phyloP scores from a whole-genome alignment of 2,888 invertebrate species.

The Iselma pallidipennis region DNA sequence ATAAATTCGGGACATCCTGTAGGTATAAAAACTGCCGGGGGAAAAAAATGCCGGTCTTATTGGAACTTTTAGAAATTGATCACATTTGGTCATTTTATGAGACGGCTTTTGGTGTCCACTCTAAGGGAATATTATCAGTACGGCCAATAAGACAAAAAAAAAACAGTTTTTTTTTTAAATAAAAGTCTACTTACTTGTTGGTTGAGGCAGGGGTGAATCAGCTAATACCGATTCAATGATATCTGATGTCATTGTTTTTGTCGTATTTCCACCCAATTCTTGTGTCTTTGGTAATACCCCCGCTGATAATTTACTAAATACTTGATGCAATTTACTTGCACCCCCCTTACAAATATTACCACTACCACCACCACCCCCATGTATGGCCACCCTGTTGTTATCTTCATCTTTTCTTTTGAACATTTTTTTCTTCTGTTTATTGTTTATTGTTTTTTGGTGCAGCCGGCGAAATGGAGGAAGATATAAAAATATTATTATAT shows the following conservation, averaged over 20 bases:
- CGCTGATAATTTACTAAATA: conserved; percentile 49
- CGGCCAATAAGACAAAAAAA: too few species aligned
- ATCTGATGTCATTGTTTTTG: conserved; percentile 50
- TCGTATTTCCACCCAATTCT: conserved; percentile 42
- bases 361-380: neutral
- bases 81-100: too few species aligned
- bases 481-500: conserved; percentile 23
- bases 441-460: too few species aligned
- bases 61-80: neutral
- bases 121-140: too few species aligned
- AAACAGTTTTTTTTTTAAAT: too few species aligned
- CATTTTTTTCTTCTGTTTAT: conserved; percentile 31
- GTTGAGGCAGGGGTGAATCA: conserved; percentile 47
- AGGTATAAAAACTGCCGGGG: neutral
- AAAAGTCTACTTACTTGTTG: conserved; percentile 44
- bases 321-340: conserved; percentile 43
- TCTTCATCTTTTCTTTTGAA: conserved; percentile 43
- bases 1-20: neutral
- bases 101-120: too few species aligned
- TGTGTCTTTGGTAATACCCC: conserved; percentile 47
- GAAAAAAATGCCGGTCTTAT: neutral
- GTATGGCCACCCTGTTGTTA: neutral
- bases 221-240: conserved; percentile 51
- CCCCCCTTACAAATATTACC: conserved; percentile 19
- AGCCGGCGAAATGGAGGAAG: too few species aligned